Conservation (phyloP, 1,140 invertebrate genomes). For the Drosophila albomicans region DNA sequence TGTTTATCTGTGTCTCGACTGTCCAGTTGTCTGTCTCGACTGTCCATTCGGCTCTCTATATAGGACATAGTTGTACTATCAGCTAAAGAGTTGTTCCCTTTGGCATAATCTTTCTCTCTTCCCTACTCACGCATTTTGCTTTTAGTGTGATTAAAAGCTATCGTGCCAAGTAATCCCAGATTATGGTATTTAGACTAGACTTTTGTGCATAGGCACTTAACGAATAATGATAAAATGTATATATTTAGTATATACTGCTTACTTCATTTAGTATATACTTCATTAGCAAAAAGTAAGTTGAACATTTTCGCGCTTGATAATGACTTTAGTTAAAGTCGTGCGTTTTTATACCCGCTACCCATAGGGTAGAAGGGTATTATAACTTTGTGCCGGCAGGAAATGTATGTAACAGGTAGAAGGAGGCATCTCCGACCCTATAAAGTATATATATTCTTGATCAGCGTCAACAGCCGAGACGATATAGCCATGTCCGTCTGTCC, state of each 20-base stretch:
- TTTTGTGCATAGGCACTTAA: slow-evolving; percentile 18
- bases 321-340: not conserved
- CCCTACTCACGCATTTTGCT: slow-evolving; percentile 20
- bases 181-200: slow-evolving; percentile 24
- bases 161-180: slow-evolving; percentile 19
- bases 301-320: not conserved
- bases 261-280: slow-evolving; percentile 1
- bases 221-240: not conserved
- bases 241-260: not conserved
- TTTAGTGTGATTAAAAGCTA: slow-evolving; percentile 48
- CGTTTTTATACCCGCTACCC: too few species aligned
- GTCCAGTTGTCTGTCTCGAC: not conserved
- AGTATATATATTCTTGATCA: too few species aligned
- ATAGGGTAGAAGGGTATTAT: too few species aligned
- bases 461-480: too few species aligned
- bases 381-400: too few species aligned
- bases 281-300: slow-evolving; percentile 23
- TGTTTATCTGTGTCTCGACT: slow-evolving; percentile 5
- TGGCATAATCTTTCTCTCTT: slow-evolving; percentile 8
- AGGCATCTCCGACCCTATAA: too few species aligned
- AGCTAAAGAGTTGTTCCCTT: slow-evolving; percentile 16
- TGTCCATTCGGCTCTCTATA: not conserved
- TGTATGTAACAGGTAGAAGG: too few species aligned
- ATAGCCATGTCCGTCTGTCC: too few species aligned
- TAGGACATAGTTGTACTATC: not conserved